phyloP scores from a whole-genome alignment of 2,113 vertebrate genomes.

The Circaetus gallicus region DNA sequence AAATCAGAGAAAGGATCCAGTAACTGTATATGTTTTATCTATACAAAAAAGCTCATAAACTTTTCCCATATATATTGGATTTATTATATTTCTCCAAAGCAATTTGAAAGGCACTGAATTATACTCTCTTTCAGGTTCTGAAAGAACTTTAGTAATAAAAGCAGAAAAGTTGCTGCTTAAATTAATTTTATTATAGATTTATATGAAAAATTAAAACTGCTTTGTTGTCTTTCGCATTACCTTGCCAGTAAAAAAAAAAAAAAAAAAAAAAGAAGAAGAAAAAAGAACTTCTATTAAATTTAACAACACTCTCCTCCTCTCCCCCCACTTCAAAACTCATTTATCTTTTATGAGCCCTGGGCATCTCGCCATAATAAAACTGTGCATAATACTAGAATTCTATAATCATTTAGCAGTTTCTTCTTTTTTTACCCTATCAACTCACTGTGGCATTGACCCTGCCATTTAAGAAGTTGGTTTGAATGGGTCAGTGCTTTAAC shows the following conservation, averaged over 20 bases:
- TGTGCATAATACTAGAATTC: conserved; percentile 56
- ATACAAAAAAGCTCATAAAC: conserved; percentile 32
- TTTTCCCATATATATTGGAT: conserved; percentile 62
- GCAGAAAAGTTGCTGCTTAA: conserved; percentile 69
- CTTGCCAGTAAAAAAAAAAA: conserved; percentile 44
- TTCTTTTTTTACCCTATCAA: background rate
- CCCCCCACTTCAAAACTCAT: conserved; percentile 67
- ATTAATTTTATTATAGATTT: conserved; percentile 78
- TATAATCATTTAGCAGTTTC: conserved; percentile 18
- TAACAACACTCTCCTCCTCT: conserved; percentile 52
- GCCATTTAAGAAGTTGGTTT: conserved; percentile 3
- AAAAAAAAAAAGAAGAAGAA: background rate
- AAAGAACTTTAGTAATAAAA: conserved; percentile 70
- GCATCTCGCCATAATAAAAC: conserved; percentile 67
- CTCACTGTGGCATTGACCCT: background rate
- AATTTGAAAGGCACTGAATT: conserved; percentile 73
- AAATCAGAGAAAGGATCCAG: conserved; percentile 33
- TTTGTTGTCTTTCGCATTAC: conserved; percentile 74
- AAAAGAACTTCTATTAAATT: conserved; percentile 70
- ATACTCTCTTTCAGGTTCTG: conserved; percentile 58
- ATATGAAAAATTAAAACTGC: conserved; percentile 73
- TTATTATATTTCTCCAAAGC: conserved; percentile 73
- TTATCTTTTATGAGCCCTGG: conserved; percentile 74
- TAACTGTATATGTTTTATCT: conserved; percentile 26
- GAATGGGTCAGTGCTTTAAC: background rate